Base-by-base conservation (phyloP, 2,797 vertebrate genomes). In the Melanotaenia boesemani region DNA sequence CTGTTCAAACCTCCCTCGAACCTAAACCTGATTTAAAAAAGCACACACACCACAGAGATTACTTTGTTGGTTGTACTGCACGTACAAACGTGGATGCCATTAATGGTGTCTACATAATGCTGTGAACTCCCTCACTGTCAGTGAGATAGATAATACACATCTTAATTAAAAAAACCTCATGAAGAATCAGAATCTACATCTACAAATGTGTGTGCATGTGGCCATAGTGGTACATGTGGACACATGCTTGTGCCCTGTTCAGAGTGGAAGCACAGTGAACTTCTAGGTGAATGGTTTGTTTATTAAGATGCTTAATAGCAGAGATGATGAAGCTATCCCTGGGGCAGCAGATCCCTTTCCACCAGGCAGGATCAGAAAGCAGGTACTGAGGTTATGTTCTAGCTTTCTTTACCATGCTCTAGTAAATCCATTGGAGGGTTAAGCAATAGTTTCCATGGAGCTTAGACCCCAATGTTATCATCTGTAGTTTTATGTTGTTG, bases 81-180 rank as follows among this genome's bases (percentile, higher is more conserved):
- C 72, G 41, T 82, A 74, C 77, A 62, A 70, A 70, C 54, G 59
- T 72, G 71, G 63, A 54, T 75, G 54, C 46, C 61, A 46, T 68
- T 74, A 75, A 78, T 69, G 52, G 67, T 39, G 61, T 82, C 83
- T 65, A 64, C 62, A 74, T 64, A 59, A 84, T 83, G 84, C 82
- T 67, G 6, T 5, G 56, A 62, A 81, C 79, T 67, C 26, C 32
- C 28, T 63, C 55, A 16, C 30, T 69, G 58, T 77, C 74, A 64
- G 72, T 8, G 26, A 56, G 44, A 50, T 28, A n/a, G 26, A 39
- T 6, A 50, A 44, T 3, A 41, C 5, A 39, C 34, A 28, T 66
- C 30, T 15, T 24, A 6, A 26, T 55, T 28, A 28, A 1, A 54
- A 37, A 18, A 1, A 32, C 44, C 2, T 28, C 22, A 52, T 20